Base-by-base conservation (phyloP, 2,113 vertebrate species). In the Oreotragus oreotragus region DNA sequence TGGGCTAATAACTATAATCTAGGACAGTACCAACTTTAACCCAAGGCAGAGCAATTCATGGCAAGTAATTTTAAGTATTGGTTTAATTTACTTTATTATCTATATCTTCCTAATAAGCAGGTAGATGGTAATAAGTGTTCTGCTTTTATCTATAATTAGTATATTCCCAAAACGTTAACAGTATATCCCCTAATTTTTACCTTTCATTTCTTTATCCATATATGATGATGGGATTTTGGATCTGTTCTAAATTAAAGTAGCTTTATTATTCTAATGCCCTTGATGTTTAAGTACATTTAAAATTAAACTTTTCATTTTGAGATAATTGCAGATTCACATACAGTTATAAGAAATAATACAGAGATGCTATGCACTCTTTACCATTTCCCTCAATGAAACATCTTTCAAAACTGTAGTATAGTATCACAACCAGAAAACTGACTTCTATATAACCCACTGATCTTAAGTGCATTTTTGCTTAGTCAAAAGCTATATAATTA, bases 271-370 rank as follows among this genome's bases (percentile, higher is more conserved):
- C 21, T 85, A 92, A 86, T 79, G 45, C 55, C 49, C 83, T 87
- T 90, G 43, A 73, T 84, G 16, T 85, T 88, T 94, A 83, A 27
- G 15, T 70, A n/a, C 23, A 55, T 87, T 90, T 88, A 87, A 43
- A 85, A 87, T 93, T 96, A 90, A 84, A 87, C 25, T 77, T 88
- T 93, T 91, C 64, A 86, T 92, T 96, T 84, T 96, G 57, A 92
- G 79, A 25, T 92, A 92, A 94, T 0, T 87, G 70, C 60, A 87
- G 27, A 87, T 73, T 96, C 73, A 94, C 27, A 73, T 53, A 36
- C 23, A 30, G 39, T 83, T 96, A 11, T 88, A 88, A 91, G 53
- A 94, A 96, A 81, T 45, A 95, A 88, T 33, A 92, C 33, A 90
- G 70, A 53, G n/a, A 91, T 58, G 15, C 21, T 45, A 53, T 7